Evolutionary conservation across 2,797 vertebrate species (phyloP), one percentile per base, ranked within the genome.

Genomic region (Notolabrus celidotus): DNA sequence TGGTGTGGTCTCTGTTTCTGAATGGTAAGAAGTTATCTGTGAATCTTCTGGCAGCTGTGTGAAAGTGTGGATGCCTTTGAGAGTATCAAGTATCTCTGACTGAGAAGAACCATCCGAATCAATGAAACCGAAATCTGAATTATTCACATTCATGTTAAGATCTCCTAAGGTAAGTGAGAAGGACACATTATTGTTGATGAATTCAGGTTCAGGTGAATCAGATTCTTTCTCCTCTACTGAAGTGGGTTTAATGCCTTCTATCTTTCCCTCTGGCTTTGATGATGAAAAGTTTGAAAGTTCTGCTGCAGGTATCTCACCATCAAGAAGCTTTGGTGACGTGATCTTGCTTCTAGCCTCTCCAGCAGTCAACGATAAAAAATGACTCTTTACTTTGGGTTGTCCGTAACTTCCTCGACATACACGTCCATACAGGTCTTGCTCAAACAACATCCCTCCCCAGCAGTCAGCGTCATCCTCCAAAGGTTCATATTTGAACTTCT

Each of bases 91-190:
- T 19, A 34, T 57, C 22, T 93, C 93, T 1, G 93, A 92, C 2
- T 71, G 85, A 33, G 89, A 76, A 11, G 93, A 94, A 19, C 89
- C 86, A 42, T 91, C 92, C 16, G 93, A 94, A 71, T 95, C 94
- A 46, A 94, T 94, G 39, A 93, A 94, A 71, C 80, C 62, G 78
- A 94, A 93, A 69, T 94, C 88, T 1, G 83, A 86, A 57, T 88
- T 80, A 54, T 85, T 88, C 45, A 90, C 73, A 66, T 94, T 93
- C 79, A 92, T 93, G 85, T 93, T 93, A 25, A 90, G 73, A 83
- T 94, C 94, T 67, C 80, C 89, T 29, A 80, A 34, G 14, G 82
- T 84, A 8, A 84, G 23, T 1, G 83, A 76, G 66, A 86, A 86
- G 34, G 90, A 89, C 25, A 77, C 51, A 3, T 92, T 87, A 11